phyloP scores from a whole-genome alignment of 2,797 vertebrate genomes.

The Morus bassanus region DNA sequence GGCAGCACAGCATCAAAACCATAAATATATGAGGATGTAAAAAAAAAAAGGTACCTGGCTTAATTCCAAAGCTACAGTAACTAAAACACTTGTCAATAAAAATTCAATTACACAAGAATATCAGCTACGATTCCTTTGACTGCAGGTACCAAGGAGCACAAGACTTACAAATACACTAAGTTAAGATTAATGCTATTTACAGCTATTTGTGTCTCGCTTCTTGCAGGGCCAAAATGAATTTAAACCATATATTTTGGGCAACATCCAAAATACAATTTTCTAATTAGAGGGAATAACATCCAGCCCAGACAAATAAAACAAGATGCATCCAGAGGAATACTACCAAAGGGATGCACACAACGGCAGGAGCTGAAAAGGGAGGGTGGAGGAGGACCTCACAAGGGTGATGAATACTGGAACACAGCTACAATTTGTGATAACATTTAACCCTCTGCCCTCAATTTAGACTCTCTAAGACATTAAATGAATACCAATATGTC shows the following conservation, averaged over 20 bases:
- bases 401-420: slow-evolving; percentile 63
- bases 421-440: slow-evolving; percentile 67
- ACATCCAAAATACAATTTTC: background rate
- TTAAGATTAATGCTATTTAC: background rate
- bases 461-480: slow-evolving; percentile 54
- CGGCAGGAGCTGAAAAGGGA: background rate
- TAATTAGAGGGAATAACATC: background rate
- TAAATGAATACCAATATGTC: slow-evolving; percentile 69
- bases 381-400: background rate
- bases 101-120: background rate
- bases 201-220: background rate
- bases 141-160: background rate
- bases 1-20: background rate
- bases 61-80: background rate
- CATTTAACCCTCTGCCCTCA: slow-evolving; percentile 71
- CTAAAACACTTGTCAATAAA: background rate
- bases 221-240: background rate
- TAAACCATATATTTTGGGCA: background rate
- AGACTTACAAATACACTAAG: background rate
- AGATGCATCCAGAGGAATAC: background rate
- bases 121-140: background rate
- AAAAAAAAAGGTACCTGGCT: background rate
- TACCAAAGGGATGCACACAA: background rate
- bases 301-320: background rate
- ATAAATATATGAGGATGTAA: background rate